Evolutionary conservation across 2,797 vertebrate genomes (phyloP).

Genomic region (Enteromius thamalakanensis): DNA sequence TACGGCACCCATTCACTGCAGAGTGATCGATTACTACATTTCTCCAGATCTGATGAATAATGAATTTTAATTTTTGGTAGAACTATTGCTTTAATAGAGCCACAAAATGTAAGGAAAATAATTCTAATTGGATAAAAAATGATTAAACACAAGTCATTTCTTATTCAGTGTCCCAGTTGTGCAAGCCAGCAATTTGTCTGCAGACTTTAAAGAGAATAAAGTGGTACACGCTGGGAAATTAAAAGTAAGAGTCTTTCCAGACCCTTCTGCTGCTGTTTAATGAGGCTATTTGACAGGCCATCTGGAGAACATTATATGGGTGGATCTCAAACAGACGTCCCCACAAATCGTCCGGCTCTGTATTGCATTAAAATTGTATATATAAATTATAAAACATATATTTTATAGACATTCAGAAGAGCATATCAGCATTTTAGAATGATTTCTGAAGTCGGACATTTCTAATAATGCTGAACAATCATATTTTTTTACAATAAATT

Average conservation of each 20-base stretch:
- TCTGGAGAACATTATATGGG: slow-evolving; percentile 38
- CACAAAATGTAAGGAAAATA: not conserved
- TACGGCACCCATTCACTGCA: not conserved
- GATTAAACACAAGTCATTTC: not conserved
- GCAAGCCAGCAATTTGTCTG: not conserved
- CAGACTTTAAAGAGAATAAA: slow-evolving; percentile 6
- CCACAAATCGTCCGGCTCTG: not conserved
- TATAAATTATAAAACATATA: not conserved
- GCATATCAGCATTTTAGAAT: not conserved
- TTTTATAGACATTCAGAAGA: not conserved
- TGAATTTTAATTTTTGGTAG: not conserved
- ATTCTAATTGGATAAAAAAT: not conserved
- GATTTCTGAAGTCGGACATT: not conserved
- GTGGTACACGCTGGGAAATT: not conserved
- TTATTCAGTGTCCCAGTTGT: not conserved
- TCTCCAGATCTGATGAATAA: not conserved
- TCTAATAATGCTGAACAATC: not conserved
- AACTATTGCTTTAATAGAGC: not conserved
- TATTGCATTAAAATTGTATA: not conserved
- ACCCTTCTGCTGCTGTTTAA: slow-evolving; percentile 7
- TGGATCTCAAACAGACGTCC: slow-evolving; percentile 2
- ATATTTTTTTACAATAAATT: not conserved
- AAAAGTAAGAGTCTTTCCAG: slow-evolving; percentile 35
- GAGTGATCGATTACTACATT: not conserved
- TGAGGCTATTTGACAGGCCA: slow-evolving; percentile 22